Base-by-base conservation (phyloP, 2,797 vertebrate species). In the Scomberomorus guttatus region DNA sequence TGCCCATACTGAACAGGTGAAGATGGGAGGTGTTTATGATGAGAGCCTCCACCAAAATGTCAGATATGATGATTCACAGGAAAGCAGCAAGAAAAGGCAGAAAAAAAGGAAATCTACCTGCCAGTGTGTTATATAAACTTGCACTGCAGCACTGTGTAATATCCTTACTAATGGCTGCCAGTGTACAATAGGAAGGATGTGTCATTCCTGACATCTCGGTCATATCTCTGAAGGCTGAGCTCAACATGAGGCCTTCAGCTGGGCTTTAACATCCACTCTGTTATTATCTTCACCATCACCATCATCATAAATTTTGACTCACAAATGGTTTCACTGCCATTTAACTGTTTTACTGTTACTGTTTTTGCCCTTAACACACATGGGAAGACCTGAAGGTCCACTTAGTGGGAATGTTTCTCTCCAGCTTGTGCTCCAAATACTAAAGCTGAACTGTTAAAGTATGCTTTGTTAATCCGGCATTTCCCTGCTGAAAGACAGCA, bases 141-240 rank as follows among this genome's bases (percentile, higher is more conserved):
- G 17, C 63, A 24, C 69, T 0, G 66, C 72, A 56, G 69, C 24
- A 15, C 58, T 14, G 29, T 59, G 54, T 42, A 25, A 71, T 5
- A 12, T 63, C 77, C 70, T 66, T 72, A 56, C 80, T 75, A 82
- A 87, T 55, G 62, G 82, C 73, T 71, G 79, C 61, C 34, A 22
- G 55, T 56, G 55, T 46, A 74, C 44, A 72, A 69, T 24, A 69
- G 77, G 57, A 75, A 64, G 59, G 62, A 86, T 81, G 81, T 82
- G 88, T 89, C 82, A 82, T 82, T 77, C 80, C 60, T 86, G 77
- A 86, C 82, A 90, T 87, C 22, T 84, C 79, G 85, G 82, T 88
- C 87, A 88, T 54, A 73, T 82, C 60, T 70, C 66, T 34, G 73
- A 48, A 51, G 61, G 39, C 74, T 59, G 75, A 60, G 75, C 55